Base-by-base conservation (phyloP, 2,888 invertebrate species). In the Limenitis camilla region DNA sequence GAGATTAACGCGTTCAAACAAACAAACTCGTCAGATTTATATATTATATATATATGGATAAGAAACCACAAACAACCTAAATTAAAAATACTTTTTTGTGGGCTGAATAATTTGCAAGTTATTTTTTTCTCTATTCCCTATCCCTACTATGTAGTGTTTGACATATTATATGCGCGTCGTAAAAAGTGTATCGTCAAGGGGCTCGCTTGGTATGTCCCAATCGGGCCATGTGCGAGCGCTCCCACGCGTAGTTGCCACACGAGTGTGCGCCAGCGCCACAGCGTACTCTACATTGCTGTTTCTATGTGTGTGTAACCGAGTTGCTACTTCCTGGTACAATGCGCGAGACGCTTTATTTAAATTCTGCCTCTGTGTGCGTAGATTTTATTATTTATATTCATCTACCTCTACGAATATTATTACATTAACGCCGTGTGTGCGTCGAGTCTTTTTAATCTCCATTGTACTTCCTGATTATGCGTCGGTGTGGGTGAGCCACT, bases 321-420 rank as follows among this genome's bases (percentile, higher is more conserved):
- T 81, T 76, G 78, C 83, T 82, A 87, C 86, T 87, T 87, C 87
- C 87, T 87, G 85, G 86, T 87, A 86, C 76, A 80, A 76, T 74
- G 76, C 71, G 77, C 80, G 83, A 81, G 81, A 76, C 78, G 83
- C 78, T 84, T 83, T 86, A 85, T 85, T 86, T 86, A 82, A 83
- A 81, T 79, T 73, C 71, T 72, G 62, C 71, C 74, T 74, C 72
- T 81, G 85, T 86, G 86, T 86, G 85, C 69, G 85, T 84, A 74
- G 69, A 72, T 70, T 78, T 77, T 81, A 82, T 81, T 84, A 83
- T 81, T 81, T 80, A 81, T 82, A 82, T 80, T 82, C 76, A 69
- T 73, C 72, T 72, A 74, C 77, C 70, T 73, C 74, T 76, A 81
- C 68, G 77, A 80, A 82, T 78, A 82, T 80, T 81, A 79, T 82